Evolutionary conservation across 1,140 invertebrate genomes (phyloP), one percentile per base, ranked within the genome.

Genomic region (Bombus difficillimus): DNA sequence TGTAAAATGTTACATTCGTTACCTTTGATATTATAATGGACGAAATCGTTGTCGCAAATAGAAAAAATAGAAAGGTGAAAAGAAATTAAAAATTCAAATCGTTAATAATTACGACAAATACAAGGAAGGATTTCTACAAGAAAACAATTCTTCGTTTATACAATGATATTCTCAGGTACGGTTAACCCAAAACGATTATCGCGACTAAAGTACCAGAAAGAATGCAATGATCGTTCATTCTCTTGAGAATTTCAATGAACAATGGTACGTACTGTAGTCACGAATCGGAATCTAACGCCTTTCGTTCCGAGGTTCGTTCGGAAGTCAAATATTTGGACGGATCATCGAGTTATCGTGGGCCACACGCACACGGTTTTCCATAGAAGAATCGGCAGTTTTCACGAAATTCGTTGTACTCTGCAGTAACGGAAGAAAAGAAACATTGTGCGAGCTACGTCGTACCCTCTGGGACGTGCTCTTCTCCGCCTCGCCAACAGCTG

Each of bases 401-500:
- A 85, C 86, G 92, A 85, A 89, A 90, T 91, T 91, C 90, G 86
- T 87, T 68, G 41, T 87, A 84, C 66, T 32, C 32, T 47, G 66
- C 80, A 81, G 90, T 83, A 86, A 92, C 74, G 84, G 87, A 91
- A 92, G 87, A 91, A 92, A 91, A 92, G 91, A 92, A 93, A 93
- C 93, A 94, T 94, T 94, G 93, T 94, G 91, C 92, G 92, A 93
- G 91, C 91, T 90, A 78, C 91, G 89, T 43, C 76, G 85, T 85
- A 82, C 92, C 94, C 93, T 94, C 76, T 91, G 94, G 94, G 94
- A 95, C 93, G 87, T 83, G 89, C 89, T 91, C 93, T 94, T 92
- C 92, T 92, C 92, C 93, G 94, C 92, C 93, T 94, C 94, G 94
- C 95, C 94, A 95, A 95, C 95, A 95, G 94, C 94, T 95, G 95